Evolutionary conservation across 2,888 invertebrate genomes (phyloP).

Genomic region (Pinctada fucata): DNA sequence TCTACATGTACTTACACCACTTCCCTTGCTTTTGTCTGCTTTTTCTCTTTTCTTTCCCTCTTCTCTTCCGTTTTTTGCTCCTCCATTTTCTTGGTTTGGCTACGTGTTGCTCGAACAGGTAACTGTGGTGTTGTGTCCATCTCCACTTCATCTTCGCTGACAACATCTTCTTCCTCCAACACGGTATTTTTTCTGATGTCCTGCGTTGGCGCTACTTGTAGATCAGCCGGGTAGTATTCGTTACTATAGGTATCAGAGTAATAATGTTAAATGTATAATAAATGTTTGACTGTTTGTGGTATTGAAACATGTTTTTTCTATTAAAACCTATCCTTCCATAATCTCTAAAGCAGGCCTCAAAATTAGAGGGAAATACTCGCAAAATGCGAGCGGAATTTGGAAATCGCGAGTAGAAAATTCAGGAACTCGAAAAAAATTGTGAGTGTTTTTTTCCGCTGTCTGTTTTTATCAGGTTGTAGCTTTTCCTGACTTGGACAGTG

Average conservation of each 20-base stretch:
- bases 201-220: constrained; percentile 64
- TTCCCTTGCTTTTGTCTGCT: constrained; percentile 41
- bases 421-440: no score
- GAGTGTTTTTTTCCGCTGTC: no score
- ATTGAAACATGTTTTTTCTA: neutral
- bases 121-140: neutral
- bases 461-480: no score
- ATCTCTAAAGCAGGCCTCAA: no score
- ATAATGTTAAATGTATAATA: neutral
- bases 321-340: no score
- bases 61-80: constrained; percentile 11
- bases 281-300: no score
- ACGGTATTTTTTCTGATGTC: constrained; percentile 66
- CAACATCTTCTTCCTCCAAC: constrained; percentile 66
- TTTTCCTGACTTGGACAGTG: no score
- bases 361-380: no score
- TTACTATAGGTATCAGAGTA: constrained; percentile 56
- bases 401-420: no score
- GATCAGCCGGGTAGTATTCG: constrained; percentile 71
- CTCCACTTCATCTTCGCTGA: constrained; percentile 30
- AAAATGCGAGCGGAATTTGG: no score
- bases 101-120: no score
- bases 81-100: neutral
- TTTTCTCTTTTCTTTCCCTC: constrained; percentile 42
- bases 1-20: constrained; percentile 38